These are phyloP conservation scores for Atta cephalotes DNA, from an alignment of 1,140 invertebrate species.

Conservation along the genomic window DNA sequence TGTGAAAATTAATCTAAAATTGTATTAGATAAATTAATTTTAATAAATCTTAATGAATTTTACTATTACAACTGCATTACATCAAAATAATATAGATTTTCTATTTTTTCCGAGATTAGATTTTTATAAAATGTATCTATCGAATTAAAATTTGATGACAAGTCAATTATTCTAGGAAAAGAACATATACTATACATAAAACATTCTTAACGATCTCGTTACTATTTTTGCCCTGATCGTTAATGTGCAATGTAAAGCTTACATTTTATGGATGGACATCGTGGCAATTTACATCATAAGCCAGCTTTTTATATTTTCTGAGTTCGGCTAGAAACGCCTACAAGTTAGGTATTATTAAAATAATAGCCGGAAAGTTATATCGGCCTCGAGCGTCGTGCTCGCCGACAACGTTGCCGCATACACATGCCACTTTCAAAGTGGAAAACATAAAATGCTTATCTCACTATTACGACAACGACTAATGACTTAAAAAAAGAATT, in stretches of 20 bases:
- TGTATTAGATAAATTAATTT: too few species aligned
- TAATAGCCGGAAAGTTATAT: conserved; percentile 80
- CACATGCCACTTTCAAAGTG: neutral
- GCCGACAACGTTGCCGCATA: neutral
- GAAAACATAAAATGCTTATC: conserved; percentile 28
- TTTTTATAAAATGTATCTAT: neutral
- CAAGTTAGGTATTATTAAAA: conserved; percentile 83
- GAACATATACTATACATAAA: neutral
- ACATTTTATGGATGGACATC: conserved; percentile 15
- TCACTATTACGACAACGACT: neutral
- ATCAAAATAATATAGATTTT: neutral
- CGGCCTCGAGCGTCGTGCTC: conserved; percentile 54
- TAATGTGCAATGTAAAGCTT: conserved; percentile 8
- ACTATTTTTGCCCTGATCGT: neutral
- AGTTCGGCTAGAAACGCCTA: conserved; percentile 66
- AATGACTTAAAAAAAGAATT: neutral
- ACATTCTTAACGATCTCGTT: neutral
- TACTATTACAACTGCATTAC: neutral
- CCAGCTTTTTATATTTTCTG: conserved; percentile 62
- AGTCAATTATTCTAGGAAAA: too few species aligned
- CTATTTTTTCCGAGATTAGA: neutral
- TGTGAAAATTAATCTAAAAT: neutral
- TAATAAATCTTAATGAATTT: too few species aligned
- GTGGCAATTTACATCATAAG: conserved; percentile 50
- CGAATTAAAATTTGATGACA: conserved; percentile 1